Base-by-base conservation (phyloP, 2,113 vertebrate species). In the Tyto alba region DNA sequence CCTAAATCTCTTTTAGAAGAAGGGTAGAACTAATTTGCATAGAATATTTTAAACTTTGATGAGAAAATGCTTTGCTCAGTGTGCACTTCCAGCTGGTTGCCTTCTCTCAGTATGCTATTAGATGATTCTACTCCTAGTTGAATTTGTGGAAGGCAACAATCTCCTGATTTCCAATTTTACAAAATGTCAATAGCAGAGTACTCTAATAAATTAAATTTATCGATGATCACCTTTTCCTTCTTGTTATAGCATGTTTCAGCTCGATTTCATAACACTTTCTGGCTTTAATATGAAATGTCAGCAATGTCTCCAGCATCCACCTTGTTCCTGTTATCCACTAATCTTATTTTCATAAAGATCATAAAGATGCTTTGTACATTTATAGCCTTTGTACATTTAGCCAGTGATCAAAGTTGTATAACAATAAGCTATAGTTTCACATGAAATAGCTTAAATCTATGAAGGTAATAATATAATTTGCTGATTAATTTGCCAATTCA, bases 211-310 rank as follows among this genome's bases (percentile, higher is more conserved):
- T 76, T 2, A 62, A 81, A 41, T 23, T 23, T 77, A 86, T 84
- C 75, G 92, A 56, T 75, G 27, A 77, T 48, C 41, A 52, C 18
- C 50, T 71, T 64, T 83, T 85, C 18, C 3, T 80, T 36, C 17
- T 27, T 38, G 21, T 56, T 75, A 27, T 20, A 57, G 23, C 34
- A 34, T 1, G 0, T 74, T 93, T 95, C 84, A 71, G 59, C 43
- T 95, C 52, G 47, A 67, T 91, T 95, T 90, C 25, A 10, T 88
- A 55, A 71, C 56, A 60, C 47, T 88, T 80, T 77, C 50, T 90
- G 60, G n/a, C 85, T 83, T 76, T 73, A 91, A 68, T 95, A 82
- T 71, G 76, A 96, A 96, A 95, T 87, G 72, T 92, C 85, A 93
- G 85, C 50, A 69, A 9, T 1, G 23, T 93, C 78, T 91, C 53